Evolutionary conservation across 2,113 vertebrate genomes (phyloP).

Genomic region (Tor tambroides): DNA sequence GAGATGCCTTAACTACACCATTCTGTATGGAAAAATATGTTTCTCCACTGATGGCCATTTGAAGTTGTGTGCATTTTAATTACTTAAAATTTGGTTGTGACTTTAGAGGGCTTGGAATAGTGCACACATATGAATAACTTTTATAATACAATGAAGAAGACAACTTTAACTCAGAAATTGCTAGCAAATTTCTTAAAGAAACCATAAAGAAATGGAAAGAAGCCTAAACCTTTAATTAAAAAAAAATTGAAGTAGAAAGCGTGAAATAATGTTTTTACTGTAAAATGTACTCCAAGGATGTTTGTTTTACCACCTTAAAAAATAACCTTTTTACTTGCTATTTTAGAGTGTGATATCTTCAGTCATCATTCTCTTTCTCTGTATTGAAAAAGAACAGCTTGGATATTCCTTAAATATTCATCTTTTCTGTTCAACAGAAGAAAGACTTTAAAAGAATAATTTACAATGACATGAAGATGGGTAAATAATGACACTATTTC

Average conservation of each 20-base stretch:
- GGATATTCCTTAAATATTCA: neutral
- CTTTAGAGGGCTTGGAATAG: neutral
- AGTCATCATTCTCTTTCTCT: neutral
- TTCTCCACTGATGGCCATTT: neutral
- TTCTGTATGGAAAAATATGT: neutral
- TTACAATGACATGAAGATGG: too few relatives aligned
- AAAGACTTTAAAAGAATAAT: neutral
- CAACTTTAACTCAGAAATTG: too few relatives aligned
- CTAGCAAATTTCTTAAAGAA: too few relatives aligned
- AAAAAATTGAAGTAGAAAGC: too few relatives aligned
- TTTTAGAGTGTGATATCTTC: neutral
- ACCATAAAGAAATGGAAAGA: too few relatives aligned
- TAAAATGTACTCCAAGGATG: too few relatives aligned
- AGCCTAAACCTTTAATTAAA: too few relatives aligned
- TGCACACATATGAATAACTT: neutral
- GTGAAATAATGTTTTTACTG: too few relatives aligned
- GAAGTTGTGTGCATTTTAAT: neutral
- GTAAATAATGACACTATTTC: neutral
- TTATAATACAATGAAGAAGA: too few relatives aligned
- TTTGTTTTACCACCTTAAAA: too few relatives aligned
- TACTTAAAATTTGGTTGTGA: neutral
- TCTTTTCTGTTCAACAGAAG: neutral
- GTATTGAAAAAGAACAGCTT: neutral
- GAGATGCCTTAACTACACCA: neutral
- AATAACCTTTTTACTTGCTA: neutral